Evolutionary conservation across 2,888 invertebrate species (phyloP).

Genomic region (Beris chalybata): DNA sequence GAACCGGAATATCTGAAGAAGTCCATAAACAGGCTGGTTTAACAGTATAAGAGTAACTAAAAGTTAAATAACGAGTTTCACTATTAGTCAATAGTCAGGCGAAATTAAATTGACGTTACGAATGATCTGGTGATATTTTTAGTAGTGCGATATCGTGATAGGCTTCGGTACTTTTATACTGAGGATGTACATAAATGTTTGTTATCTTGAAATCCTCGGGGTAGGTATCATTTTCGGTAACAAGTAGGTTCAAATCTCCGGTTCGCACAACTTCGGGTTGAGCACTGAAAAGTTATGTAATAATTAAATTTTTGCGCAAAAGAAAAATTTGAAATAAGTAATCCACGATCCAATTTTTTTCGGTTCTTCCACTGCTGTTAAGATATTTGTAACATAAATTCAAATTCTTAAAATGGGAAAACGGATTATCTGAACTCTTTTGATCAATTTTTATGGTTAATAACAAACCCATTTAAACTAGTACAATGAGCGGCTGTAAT

Average conservation of each 20-base stretch:
- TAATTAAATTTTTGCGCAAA: conserved; percentile 1
- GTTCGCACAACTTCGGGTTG: conserved; percentile 52
- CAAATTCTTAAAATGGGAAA: too few species aligned
- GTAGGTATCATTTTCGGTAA: conserved; percentile 48
- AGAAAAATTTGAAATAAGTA: neutral
- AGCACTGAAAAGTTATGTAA: conserved; percentile 44
- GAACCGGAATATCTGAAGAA: neutral
- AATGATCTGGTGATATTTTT: conserved; percentile 19
- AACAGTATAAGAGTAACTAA: too few species aligned
- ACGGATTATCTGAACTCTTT: too few species aligned
- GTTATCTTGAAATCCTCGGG: conserved; percentile 50
- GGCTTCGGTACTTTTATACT: conserved; percentile 52
- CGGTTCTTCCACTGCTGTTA: neutral
- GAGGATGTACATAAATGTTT: conserved; percentile 51
- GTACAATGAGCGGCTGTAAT: conserved; percentile 33
- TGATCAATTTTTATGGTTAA: too few species aligned
- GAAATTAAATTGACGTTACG: neutral
- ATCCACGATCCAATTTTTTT: neutral
- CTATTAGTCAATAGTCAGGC: too few species aligned
- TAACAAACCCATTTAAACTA: conserved; percentile 9
- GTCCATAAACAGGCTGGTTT: conserved; percentile 29
- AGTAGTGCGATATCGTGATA: conserved; percentile 60
- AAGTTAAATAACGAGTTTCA: too few species aligned
- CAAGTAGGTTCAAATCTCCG: conserved; percentile 54
- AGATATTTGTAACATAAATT: too few species aligned